A percentile compares a stretch with the other conserved stretches of the same genome.
These are phyloP conservation scores for Lipophrys pholis DNA, from an alignment of 2,113 vertebrate genomes.

Conservation along the genomic window DNA sequence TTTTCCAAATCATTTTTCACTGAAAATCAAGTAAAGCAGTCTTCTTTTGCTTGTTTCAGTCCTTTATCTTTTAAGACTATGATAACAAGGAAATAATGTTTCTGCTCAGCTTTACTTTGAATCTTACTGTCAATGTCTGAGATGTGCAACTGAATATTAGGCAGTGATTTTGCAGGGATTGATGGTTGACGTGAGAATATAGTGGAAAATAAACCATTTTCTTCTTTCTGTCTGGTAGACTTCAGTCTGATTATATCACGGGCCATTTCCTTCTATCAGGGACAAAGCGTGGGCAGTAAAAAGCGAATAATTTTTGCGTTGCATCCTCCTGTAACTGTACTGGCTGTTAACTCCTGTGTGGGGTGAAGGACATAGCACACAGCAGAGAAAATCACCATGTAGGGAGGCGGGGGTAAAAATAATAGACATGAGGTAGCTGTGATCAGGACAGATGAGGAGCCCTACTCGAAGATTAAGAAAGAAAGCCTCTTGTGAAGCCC, in stretches of 20 bases:
- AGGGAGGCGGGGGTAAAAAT: slow-evolving; percentile 2
- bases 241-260: slow-evolving; percentile 1
- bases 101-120: background rate
- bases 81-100: background rate
- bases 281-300: slow-evolving; percentile 39
- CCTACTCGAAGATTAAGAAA: slow-evolving; percentile 3
- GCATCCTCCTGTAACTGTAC: slow-evolving; percentile 16
- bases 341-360: slow-evolving; percentile 21
- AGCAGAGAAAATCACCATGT: slow-evolving; percentile 26
- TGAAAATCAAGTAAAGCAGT: background rate
- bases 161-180: background rate
- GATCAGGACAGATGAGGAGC: slow-evolving; percentile 8
- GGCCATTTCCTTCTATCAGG: slow-evolving; percentile 7
- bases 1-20: background rate
- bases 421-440: slow-evolving; percentile 23
- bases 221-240: background rate
- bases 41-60: background rate
- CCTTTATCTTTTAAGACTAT: background rate
- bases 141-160: background rate
- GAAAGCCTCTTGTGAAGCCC: slow-evolving; percentile 33
- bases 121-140: background rate
- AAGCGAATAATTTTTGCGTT: slow-evolving; percentile 34
- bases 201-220: background rate
- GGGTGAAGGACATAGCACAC: slow-evolving; percentile 43
- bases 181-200: background rate